phyloP scores from a whole-genome alignment of 2,113 vertebrate genomes.

The Onychostruthus taczanowskii region DNA sequence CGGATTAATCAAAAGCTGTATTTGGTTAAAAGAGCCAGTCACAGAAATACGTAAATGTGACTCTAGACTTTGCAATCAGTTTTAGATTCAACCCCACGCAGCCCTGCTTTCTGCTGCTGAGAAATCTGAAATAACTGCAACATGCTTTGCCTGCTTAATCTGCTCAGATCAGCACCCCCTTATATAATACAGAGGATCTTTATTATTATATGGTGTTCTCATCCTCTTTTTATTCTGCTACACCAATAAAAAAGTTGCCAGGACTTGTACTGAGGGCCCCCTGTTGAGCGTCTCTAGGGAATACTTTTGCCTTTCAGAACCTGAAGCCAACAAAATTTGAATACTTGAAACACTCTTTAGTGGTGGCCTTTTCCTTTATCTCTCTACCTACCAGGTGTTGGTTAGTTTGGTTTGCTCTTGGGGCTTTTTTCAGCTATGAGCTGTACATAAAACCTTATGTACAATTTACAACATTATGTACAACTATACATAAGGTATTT shows the following conservation, averaged over 20 bases:
- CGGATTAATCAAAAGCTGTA: background rate
- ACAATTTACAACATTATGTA: background rate
- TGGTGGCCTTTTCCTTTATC: background rate
- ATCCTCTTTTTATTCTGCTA: background rate
- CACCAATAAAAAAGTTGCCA: background rate
- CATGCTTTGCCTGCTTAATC: rapidly evolving
- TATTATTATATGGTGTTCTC: background rate
- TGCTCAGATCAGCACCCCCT: background rate
- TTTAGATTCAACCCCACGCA: background rate
- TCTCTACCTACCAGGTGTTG: background rate
- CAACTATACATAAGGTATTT: background rate
- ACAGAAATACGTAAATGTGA: background rate
- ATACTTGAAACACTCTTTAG: background rate
- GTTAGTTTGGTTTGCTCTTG: background rate
- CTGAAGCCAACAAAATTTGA: background rate
- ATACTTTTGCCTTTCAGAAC: background rate
- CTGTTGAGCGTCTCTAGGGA: background rate
- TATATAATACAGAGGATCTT: background rate
- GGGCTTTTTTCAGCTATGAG: background rate
- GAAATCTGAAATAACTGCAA: background rate
- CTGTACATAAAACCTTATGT: background rate
- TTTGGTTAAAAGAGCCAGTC: background rate
- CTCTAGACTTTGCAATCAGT: background rate
- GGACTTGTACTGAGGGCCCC: rapidly evolving
- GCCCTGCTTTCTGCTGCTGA: background rate